A percentile compares a stretch with the other conserved stretches of the same genome.
Conservation (phyloP, 1,140 invertebrate species). For the Drosophila ambigua region DNA sequence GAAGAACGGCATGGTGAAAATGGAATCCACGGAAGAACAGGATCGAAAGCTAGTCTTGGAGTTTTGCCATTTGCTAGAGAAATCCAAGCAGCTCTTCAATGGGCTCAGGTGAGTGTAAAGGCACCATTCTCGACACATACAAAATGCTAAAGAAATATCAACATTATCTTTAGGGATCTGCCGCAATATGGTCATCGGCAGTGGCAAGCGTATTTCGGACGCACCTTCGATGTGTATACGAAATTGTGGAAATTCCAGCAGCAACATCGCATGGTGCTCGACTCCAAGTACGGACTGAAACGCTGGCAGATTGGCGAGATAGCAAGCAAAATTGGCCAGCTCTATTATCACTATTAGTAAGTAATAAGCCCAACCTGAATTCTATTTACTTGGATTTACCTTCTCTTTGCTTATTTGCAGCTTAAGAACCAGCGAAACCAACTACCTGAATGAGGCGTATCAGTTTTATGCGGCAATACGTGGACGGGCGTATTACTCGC, state of each 20-base stretch:
- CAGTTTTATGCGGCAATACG: constrained; percentile 98
- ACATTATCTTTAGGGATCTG: constrained; percentile 89
- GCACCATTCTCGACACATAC: not conserved
- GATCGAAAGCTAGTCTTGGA: constrained; percentile 98
- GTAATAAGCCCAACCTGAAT: constrained; percentile 74
- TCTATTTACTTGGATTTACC: no score
- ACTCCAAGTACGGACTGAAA: constrained; percentile 97
- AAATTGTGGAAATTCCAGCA: constrained; percentile 99
- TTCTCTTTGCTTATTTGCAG: constrained; percentile 84
- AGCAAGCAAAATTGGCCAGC: constrained; percentile 98
- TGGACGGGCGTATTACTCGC: constrained; percentile 96
- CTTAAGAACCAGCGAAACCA: constrained; percentile 97
- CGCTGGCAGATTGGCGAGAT: constrained; percentile 99
- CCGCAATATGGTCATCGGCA: constrained; percentile 99
- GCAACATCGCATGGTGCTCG: constrained; percentile 95
- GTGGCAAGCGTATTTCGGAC: constrained; percentile 98
- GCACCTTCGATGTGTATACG: constrained; percentile 99
- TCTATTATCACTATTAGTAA: constrained; percentile 99
- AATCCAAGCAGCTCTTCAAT: constrained; percentile 99
- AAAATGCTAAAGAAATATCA: not conserved
- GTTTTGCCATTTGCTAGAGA: constrained; percentile 98
- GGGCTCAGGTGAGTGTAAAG: constrained; percentile 89
- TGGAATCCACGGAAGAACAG: constrained; percentile 92
- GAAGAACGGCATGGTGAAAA: constrained; percentile 85
- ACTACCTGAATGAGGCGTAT: constrained; percentile 97